These are phyloP conservation scores for Anthoptus insignis DNA, from an alignment of 2,888 invertebrate species.

Conservation along the genomic window DNA sequence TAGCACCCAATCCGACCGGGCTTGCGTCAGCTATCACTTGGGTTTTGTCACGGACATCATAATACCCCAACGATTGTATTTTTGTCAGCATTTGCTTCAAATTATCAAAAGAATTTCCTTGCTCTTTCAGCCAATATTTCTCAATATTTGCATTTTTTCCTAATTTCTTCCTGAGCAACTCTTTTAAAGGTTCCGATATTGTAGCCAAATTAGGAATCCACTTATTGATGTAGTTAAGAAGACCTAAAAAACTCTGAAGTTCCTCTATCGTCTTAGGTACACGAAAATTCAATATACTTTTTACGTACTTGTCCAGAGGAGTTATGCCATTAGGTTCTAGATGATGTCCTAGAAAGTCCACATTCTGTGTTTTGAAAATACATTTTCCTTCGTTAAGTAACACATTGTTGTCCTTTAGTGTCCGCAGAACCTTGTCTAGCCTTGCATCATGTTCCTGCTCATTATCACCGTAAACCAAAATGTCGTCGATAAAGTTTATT, in stretches of 20 bases:
- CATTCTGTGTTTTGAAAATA: constrained; percentile 9
- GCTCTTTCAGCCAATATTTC: neutral
- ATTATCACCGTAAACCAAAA: constrained; percentile 42
- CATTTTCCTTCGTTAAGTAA: constrained; percentile 39
- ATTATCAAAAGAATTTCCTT: constrained; percentile 1
- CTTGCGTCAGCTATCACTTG: constrained; percentile 31
- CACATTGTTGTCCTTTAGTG: neutral
- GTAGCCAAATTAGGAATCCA: constrained; percentile 49
- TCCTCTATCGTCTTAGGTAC: constrained; percentile 45
- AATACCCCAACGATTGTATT: constrained; percentile 14
- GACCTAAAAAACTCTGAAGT: constrained; percentile 51
- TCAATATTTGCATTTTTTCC: neutral
- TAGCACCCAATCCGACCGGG: constrained; percentile 27
- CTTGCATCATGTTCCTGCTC: constrained; percentile 40
- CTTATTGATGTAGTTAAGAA: constrained; percentile 48
- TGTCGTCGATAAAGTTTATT: constrained; percentile 53
- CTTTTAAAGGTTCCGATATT: constrained; percentile 43
- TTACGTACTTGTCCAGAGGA: constrained; percentile 46
- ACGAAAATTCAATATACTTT: constrained; percentile 37
- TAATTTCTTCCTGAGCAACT: neutral
- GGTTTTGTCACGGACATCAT: constrained; percentile 24
- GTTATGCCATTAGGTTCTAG: constrained; percentile 38
- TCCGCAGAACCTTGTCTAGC: neutral
- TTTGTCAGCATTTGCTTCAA: neutral
- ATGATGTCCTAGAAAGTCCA: constrained; percentile 45